These are phyloP conservation scores for Eumeta japonica DNA, from an alignment of 1,140 invertebrate species.

Conservation along the genomic window DNA sequence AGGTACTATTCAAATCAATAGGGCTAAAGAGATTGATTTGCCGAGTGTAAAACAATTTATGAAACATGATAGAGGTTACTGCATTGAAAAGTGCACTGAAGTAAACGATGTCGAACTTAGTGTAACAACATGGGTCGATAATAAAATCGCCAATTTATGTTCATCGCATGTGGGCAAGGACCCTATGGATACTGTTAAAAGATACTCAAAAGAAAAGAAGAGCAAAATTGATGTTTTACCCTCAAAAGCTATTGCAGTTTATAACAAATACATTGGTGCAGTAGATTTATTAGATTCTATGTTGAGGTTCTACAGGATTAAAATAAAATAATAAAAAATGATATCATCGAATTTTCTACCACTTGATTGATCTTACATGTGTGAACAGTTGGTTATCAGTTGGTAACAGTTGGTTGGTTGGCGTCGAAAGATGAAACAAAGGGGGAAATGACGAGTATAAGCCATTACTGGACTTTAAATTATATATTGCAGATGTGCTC, in stretches of 20 bases:
- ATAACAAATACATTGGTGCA: conserved; percentile 18
- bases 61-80: conserved; percentile 2
- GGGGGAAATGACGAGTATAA: neutral
- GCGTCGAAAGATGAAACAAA: conserved; percentile 5
- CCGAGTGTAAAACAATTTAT: conserved; percentile 3
- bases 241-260: conserved; percentile 12
- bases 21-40: conserved; percentile 2
- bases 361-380: conserved; percentile 11
- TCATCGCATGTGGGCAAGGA: conserved; percentile 21
- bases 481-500: too few species aligned
- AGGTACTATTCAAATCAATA: too few species aligned
- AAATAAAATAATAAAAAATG: conserved; percentile 12
- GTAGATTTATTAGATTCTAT: conserved; percentile 17
- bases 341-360: conserved; percentile 10
- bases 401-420: too few species aligned
- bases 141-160: conserved; percentile 22
- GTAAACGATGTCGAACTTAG: conserved; percentile 5
- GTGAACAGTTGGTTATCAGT: conserved; percentile 13
- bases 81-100: neutral
- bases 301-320: conserved; percentile 14
- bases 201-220: conserved; percentile 4
- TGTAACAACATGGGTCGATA: conserved; percentile 15
- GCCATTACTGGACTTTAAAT: conserved; percentile 2
- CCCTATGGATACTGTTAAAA: neutral
- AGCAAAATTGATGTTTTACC: conserved; percentile 5